phyloP scores from a whole-genome alignment of 2,888 invertebrate genomes.

The Lampropteryx suffumata region DNA sequence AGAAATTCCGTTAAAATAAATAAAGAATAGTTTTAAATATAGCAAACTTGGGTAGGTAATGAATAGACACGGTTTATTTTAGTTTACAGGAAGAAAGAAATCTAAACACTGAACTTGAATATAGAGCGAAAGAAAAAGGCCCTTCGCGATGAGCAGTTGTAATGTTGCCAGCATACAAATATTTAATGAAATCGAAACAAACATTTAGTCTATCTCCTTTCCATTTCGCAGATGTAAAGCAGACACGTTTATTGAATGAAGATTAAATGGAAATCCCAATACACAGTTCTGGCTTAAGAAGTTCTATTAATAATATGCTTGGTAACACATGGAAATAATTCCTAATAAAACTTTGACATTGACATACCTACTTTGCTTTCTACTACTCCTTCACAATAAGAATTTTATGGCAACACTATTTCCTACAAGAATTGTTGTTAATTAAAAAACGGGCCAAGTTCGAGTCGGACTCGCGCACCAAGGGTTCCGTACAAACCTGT shows the following conservation, averaged over 20 bases:
- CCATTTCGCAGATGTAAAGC: slow-evolving; percentile 31
- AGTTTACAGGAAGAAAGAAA: slow-evolving; percentile 8
- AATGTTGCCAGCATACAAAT: slow-evolving; percentile 26
- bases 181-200: slow-evolving; percentile 31
- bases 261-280: slow-evolving; percentile 29
- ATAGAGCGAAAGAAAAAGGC: slow-evolving; percentile 11
- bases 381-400: slow-evolving; percentile 2
- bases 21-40: slow-evolving; percentile 59
- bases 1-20: slow-evolving; percentile 11
- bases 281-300: slow-evolving; percentile 17
- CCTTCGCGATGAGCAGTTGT: slow-evolving; percentile 13
- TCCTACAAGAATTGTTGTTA: too few relatives aligned
- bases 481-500: too few relatives aligned
- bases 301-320: slow-evolving; percentile 15
- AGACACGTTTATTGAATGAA: slow-evolving; percentile 35
- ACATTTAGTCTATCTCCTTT: slow-evolving; percentile 27
- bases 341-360: slow-evolving; percentile 21
- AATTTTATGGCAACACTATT: slow-evolving; percentile 12
- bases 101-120: slow-evolving; percentile 22
- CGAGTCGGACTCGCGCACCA: too few relatives aligned
- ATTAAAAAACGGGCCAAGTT: too few relatives aligned
- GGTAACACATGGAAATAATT: slow-evolving; percentile 1
- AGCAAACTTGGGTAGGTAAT: slow-evolving; percentile 40
- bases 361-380: slow-evolving; percentile 16
- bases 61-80: slow-evolving; percentile 36